Evolutionary conservation across 2,113 vertebrate genomes (phyloP).

Genomic region (Syngnathus scovelli): DNA sequence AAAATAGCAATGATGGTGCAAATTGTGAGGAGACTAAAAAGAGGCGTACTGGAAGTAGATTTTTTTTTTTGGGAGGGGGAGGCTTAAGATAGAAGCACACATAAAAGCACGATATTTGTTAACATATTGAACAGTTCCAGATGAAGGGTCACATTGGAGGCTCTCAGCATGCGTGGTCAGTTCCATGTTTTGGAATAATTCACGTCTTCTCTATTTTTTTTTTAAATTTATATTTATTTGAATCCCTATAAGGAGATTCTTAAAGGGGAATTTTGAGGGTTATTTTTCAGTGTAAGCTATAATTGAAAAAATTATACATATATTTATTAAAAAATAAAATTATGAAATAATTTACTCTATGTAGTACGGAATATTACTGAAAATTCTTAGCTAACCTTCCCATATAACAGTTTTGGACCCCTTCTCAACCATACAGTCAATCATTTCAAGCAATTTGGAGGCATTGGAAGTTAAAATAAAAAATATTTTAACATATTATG

Average conservation of each 20-base stretch:
- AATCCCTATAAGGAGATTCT: too few relatives aligned
- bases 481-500: not conserved
- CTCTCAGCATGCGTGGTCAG: constrained; percentile 39
- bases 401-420: not conserved
- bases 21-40: constrained; percentile 55
- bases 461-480: not conserved
- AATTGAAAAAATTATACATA: too few relatives aligned
- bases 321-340: too few relatives aligned
- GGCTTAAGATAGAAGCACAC: constrained; percentile 23
- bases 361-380: not conserved
- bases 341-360: too few relatives aligned
- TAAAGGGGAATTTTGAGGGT: too few relatives aligned
- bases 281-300: too few relatives aligned
- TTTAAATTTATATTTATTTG: too few relatives aligned
- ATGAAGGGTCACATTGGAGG: constrained; percentile 36
- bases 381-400: constrained; percentile 1
- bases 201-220: constrained; percentile 31
- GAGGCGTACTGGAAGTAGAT: constrained; percentile 48
- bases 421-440: not conserved
- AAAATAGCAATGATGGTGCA: constrained; percentile 48
- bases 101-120: constrained; percentile 30
- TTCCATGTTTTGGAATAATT: constrained; percentile 29
- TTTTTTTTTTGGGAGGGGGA: constrained; percentile 7
- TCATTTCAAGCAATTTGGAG: constrained; percentile 14
- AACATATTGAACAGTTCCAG: constrained; percentile 40